These are phyloP conservation scores for Machimus rusticus DNA, from an alignment of 2,888 invertebrate genomes.

Conservation along the genomic window DNA sequence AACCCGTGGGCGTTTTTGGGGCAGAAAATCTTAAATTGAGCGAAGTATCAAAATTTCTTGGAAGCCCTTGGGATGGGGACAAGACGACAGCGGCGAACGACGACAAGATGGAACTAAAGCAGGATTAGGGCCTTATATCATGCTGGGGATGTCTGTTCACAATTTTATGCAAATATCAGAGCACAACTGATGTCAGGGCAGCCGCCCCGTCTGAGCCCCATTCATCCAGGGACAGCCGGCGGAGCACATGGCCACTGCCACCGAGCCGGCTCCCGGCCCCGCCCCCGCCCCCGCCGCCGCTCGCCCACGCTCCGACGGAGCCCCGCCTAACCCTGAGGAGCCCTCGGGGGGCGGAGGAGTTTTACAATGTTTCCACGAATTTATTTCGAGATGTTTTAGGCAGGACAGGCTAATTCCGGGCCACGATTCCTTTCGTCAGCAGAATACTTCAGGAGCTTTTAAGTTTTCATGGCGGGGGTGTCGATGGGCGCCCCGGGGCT, in stretches of 20 bases:
- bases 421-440: slow-evolving; percentile 21
- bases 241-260: not conserved
- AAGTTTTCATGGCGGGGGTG: not conserved
- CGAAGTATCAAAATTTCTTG: not conserved
- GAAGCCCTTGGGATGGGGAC: not conserved
- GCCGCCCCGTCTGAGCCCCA: not conserved
- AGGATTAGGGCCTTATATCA: slow-evolving; percentile 31
- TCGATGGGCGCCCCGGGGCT: not conserved
- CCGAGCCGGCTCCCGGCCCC: not conserved
- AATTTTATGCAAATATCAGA: slow-evolving; percentile 35
- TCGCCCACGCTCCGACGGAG: not conserved
- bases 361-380: slow-evolving; percentile 32
- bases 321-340: not conserved
- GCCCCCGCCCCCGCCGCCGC: not conserved
- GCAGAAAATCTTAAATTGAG: slow-evolving; percentile 16
- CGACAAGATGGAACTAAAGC: slow-evolving; percentile 25
- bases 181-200: slow-evolving; percentile 26
- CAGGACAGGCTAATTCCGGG: slow-evolving; percentile 2
- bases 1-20: not conserved
- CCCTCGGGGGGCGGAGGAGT: not conserved
- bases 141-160: slow-evolving; percentile 17
- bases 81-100: not conserved
- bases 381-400: slow-evolving; percentile 18
- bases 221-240: not conserved
- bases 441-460: slow-evolving; percentile 20